These are phyloP conservation scores for Gasterosteus aculeatus DNA, from an alignment of 2,113 vertebrate genomes.

Conservation along the genomic window DNA sequence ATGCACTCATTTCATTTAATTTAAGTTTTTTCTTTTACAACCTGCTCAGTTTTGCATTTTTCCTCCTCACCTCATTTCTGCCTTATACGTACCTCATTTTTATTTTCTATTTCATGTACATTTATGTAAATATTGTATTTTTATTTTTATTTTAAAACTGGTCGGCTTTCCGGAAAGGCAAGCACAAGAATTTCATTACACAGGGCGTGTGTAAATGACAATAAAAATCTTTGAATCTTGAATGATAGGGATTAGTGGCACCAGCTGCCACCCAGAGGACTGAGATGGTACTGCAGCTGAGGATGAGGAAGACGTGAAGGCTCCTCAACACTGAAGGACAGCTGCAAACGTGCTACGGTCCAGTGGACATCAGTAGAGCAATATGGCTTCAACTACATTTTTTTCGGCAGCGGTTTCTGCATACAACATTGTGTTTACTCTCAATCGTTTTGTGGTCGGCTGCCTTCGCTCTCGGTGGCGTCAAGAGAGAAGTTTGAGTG, in stretches of 20 bases:
- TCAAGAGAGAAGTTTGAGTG: neutral
- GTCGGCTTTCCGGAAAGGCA: no score
- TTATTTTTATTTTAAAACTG: no score
- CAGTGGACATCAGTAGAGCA: neutral
- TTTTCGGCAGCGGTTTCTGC: neutral
- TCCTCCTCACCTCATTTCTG: no score
- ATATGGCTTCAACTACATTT: neutral
- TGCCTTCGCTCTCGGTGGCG: neutral
- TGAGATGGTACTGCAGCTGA: conserved; percentile 11
- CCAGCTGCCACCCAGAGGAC: conserved; percentile 61
- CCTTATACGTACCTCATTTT: no score
- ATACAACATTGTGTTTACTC: neutral
- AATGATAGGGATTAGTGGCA: conserved; percentile 4
- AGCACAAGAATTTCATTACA: no score
- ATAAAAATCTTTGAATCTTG: no score
- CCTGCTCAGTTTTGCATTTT: no score
- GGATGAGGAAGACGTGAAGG: neutral
- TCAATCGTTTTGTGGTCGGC: neutral
- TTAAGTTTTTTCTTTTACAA: no score
- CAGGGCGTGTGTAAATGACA: no score
- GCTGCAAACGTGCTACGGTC: neutral
- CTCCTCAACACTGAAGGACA: neutral
- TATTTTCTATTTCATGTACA: no score
- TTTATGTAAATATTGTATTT: no score
- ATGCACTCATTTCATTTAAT: no score